Evolutionary conservation across 2,113 vertebrate species (phyloP).

Genomic region (Pungitius pungitius): DNA sequence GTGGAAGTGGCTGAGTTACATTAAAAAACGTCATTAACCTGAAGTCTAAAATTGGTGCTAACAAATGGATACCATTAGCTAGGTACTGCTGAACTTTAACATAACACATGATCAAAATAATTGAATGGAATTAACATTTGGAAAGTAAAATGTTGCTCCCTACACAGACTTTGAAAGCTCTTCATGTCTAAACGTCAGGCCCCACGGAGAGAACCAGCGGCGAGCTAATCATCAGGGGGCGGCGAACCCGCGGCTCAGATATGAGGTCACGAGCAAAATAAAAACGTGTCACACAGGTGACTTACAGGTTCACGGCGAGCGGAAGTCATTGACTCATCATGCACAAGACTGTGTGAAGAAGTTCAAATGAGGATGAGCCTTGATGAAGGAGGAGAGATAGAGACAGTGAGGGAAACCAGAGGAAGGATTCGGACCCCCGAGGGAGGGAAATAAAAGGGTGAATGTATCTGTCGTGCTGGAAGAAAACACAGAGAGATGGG

Average conservation of each 20-base stretch:
- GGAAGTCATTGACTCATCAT: background rate
- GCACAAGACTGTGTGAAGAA: background rate
- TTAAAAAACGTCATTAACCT: no score
- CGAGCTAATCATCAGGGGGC: background rate
- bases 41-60: no score
- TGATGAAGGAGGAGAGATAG: background rate
- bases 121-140: slow-evolving; percentile 24
- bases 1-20: no score
- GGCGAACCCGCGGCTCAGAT: slow-evolving; percentile 4
- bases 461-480: slow-evolving; percentile 22
- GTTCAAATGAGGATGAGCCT: slow-evolving; percentile 18
- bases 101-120: background rate
- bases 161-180: background rate
- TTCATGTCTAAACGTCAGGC: slow-evolving; percentile 3
- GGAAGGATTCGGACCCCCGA: slow-evolving; percentile 8
- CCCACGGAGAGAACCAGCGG: background rate
- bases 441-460: slow-evolving; percentile 6
- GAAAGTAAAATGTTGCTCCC: slow-evolving; percentile 14
- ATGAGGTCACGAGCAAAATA: slow-evolving; percentile 23
- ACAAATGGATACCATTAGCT: background rate
- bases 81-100: background rate
- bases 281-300: slow-evolving; percentile 24
- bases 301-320: slow-evolving; percentile 10
- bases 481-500: slow-evolving; percentile 20
- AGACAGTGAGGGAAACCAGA: slow-evolving; percentile 8